Evolutionary conservation across 2,113 vertebrate species (phyloP), one percentile per base, ranked within the genome.

Genomic region (Oceanodroma tethys): DNA sequence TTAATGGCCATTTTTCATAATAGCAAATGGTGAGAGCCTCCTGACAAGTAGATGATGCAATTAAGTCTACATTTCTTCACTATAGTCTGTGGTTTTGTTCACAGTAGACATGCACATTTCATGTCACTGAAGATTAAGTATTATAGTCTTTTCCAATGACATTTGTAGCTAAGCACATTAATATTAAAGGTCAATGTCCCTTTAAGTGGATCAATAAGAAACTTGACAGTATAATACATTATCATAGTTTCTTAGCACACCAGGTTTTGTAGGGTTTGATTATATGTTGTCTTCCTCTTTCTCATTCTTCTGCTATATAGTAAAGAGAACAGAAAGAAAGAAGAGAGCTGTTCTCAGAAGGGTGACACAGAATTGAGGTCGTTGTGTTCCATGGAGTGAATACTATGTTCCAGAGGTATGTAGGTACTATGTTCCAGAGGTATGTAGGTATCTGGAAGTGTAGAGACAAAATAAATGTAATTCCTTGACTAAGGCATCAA

Each of bases 141-240:
- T 80, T 89, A 85, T 40, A 95, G 79, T 95, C 8, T 88, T 88
- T 94, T 91, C 32, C 38, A 88, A 71, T 86, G 84, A 91, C 81
- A 95, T 96, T 95, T 96, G 50, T 80, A 93, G 74, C 74, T 94
- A 94, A 96, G 50, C 48, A 94, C 29, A 85, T 94, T 89, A 72
- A 87, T 91, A 92, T 91, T 84, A 92, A 96, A 95, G 88, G 93
- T 95, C 96, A 96, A 73, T 86, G 76, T 85, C 47, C n/a, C 48
- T 95, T 91, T 92, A 91, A 96, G 68, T 87, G 80, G 90, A 97
- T 97, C 93, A 3, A 88, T 95, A 92, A 68, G 76, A 81, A 93
- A 68, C 60, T 82, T 75, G 73, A 66, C 72, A 82, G 17, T 48
- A 13, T 63, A 81, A 95, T 84, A 65, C 22, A 89, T 89, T 92